phyloP scores from a whole-genome alignment of 2,888 invertebrate species.

The Folsomia candida region DNA sequence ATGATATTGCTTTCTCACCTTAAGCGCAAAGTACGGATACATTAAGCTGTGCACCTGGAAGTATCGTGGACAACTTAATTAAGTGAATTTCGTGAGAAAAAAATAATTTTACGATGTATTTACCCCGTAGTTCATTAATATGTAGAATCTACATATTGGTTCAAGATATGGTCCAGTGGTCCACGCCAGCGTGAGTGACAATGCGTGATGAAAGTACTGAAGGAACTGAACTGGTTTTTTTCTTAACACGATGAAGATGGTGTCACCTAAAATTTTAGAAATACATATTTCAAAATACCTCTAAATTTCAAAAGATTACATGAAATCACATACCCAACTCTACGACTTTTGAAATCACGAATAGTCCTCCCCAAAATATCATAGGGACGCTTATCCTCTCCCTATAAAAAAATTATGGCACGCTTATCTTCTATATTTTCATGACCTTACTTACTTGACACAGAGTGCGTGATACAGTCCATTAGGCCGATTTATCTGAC shows the following conservation, averaged over 20 bases:
- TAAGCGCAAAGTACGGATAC: not conserved
- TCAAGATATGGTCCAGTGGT: not conserved
- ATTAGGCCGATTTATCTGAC: not conserved
- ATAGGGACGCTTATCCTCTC: not conserved
- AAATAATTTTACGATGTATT: not conserved
- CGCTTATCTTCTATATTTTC: too few species aligned
- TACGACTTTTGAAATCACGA: not conserved
- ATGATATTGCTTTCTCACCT: too few species aligned
- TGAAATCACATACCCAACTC: too few species aligned
- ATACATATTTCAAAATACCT: too few species aligned
- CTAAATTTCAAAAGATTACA: too few species aligned
- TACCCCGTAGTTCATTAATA: not conserved
- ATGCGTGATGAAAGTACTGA: conserved; percentile 6
- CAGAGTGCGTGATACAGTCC: not conserved
- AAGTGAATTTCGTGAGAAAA: not conserved
- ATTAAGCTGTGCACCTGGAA: too few species aligned
- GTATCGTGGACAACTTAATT: too few species aligned
- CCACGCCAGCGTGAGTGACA: not conserved
- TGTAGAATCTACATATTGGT: not conserved
- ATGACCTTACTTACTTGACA: not conserved
- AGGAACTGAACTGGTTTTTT: conserved; percentile 3
- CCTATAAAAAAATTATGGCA: too few species aligned
- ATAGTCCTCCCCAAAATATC: not conserved
- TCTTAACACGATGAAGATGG: conserved; percentile 8
- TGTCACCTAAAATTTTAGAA: conserved; percentile 12